Conservation (phyloP, 2,888 invertebrate species). For the Dyspetes luteomarginatus region DNA sequence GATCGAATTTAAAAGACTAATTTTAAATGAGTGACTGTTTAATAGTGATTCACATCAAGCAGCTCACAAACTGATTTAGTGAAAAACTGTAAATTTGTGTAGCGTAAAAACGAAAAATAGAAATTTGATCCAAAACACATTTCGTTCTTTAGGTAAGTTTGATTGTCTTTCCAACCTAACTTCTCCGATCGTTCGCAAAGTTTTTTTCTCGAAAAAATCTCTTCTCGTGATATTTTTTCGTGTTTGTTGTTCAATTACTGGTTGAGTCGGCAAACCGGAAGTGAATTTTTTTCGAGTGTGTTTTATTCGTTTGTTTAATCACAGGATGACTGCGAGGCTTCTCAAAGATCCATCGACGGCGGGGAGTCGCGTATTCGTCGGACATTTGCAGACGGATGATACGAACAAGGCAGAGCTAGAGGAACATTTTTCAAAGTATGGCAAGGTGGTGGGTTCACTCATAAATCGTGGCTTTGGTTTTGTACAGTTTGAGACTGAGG, state of each 20-base stretch:
- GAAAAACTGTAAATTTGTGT: too few relatives aligned
- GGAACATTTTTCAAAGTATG: slow-evolving; percentile 90
- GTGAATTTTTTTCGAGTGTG: too few relatives aligned
- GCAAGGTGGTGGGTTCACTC: slow-evolving; percentile 88
- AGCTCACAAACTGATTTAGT: too few relatives aligned
- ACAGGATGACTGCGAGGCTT: slow-evolving; percentile 73
- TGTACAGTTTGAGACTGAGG: slow-evolving; percentile 92
- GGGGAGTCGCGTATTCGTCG: slow-evolving; percentile 91
- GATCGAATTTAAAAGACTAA: background rate
- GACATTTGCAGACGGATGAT: slow-evolving; percentile 89
- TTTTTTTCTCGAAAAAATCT: background rate
- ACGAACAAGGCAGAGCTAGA: slow-evolving; percentile 88
- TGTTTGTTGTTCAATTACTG: too few relatives aligned
- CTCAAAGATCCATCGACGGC: slow-evolving; percentile 90
- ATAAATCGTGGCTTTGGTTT: slow-evolving; percentile 93
- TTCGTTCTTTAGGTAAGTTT: background rate
- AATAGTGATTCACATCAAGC: too few relatives aligned
- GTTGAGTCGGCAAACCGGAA: too few relatives aligned
- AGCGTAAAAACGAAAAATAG: too few relatives aligned
- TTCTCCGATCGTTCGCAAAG: background rate
- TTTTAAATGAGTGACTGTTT: background rate
- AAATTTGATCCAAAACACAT: too few relatives aligned
- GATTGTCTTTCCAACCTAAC: background rate
- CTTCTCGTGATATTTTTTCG: too few relatives aligned
- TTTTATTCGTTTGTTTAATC: too few relatives aligned